A percentile compares a stretch with the other conserved stretches of the same genome.
phyloP scores from a whole-genome alignment of 2,888 invertebrate genomes.

The Parascotia fuliginaria region DNA sequence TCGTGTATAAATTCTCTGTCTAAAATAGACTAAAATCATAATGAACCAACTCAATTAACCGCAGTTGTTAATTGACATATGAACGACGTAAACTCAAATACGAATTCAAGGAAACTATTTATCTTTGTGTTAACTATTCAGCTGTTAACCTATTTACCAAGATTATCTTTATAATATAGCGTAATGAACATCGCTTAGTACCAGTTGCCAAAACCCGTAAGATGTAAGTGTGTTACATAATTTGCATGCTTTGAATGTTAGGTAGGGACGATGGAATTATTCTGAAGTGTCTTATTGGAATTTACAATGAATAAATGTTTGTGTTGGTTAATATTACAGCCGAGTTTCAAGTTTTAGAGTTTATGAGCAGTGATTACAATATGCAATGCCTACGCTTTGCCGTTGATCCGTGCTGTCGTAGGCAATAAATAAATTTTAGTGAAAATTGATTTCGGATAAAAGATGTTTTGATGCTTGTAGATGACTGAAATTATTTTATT shows the following conservation, averaged over 20 bases:
- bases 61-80: not conserved
- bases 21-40: no score
- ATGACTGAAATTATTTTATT: no score
- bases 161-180: conserved; percentile 29
- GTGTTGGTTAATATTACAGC: no score
- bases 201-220: conserved; percentile 24
- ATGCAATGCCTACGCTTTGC: no score
- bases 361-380: no score
- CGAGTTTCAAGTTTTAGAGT: no score
- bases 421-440: no score
- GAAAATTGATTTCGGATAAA: no score
- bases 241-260: conserved; percentile 41
- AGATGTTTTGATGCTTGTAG: no score
- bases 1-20: no score
- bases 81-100: not conserved
- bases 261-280: conserved; percentile 24
- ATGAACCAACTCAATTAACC: not conserved
- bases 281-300: conserved; percentile 13
- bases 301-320: not conserved
- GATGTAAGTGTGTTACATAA: conserved; percentile 35
- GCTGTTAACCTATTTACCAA: not conserved
- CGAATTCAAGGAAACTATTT: not conserved
- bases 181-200: conserved; percentile 36
- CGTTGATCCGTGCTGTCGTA: no score
- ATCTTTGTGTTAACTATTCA: not conserved